Base-by-base conservation (phyloP, 1,140 invertebrate species). In the fruit fly (Drosophila melanogaster) region DNA sequence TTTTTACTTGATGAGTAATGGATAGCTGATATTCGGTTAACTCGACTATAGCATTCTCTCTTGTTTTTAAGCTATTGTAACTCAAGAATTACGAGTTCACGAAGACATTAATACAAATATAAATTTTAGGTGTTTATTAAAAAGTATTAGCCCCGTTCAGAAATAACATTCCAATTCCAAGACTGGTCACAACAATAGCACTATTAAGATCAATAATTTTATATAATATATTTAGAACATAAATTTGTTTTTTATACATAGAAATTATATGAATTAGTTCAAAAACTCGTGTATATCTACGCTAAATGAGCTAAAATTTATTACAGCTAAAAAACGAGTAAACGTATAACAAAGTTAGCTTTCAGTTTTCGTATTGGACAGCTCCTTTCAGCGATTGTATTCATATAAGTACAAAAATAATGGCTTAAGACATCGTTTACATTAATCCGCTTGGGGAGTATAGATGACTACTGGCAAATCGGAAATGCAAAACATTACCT, bases 381-480 rank as follows among this genome's bases (percentile, higher is more conserved):
- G 46, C 46, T 38, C 53, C 33, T 8, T 56, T 62, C 30, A 55
- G 43, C 60, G 40, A 50, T 60, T 59, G 15, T 10, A 51, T 33
- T 55, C 12, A 43, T 35, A 15, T 41, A 26, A 49, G 26, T 56
- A 44, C 33, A 50, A 38, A 44, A 33, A 59, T 47, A 51, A 53
- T 59, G 57, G 30, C 58, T 53, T 59, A 65, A 49, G 43, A 66
- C 57, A 49, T 71, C 15, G 46, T 49, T 61, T 43, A 49, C 11
- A 11, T 26, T 4, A 33, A 30, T 30, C n/a, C 26, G 47, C 24
- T 24, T 49, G 41, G 40, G 33, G 19, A 4, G 10, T 1, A 19
- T 60, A 24, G 26, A 49, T 71, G 51, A 67, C 64, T 67, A 64
- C 59, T 64, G 76, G 71, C 70, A 65, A 76, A 70, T 66, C n/a